These are phyloP conservation scores for Limnothrissa miodon DNA, from an alignment of 2,113 vertebrate species.

Conservation along the genomic window DNA sequence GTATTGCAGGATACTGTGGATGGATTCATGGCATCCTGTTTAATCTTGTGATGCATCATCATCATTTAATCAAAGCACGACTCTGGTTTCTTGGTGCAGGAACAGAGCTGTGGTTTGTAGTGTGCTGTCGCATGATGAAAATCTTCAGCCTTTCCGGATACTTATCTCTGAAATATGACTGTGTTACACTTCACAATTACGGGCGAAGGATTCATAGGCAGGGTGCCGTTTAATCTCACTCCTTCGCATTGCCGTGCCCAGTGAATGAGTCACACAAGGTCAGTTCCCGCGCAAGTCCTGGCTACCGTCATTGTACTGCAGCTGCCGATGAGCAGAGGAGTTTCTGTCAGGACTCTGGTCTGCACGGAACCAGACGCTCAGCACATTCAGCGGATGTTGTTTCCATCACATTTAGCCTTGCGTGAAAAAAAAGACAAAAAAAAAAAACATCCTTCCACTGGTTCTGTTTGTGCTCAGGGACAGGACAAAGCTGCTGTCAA, in stretches of 20 bases:
- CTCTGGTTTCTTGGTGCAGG: background rate
- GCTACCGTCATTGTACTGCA: background rate
- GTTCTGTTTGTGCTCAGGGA: background rate
- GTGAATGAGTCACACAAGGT: background rate
- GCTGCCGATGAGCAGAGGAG: background rate
- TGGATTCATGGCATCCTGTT: background rate
- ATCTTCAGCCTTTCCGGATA: background rate
- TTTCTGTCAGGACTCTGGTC: background rate
- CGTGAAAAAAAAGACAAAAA: background rate
- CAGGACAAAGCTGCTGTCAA: background rate
- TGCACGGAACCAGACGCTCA: background rate
- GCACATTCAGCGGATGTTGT: background rate
- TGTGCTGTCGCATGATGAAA: background rate
- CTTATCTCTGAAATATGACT: background rate
- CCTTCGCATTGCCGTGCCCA: background rate
- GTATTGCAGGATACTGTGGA: background rate
- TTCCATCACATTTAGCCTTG: background rate
- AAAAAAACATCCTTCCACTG: background rate
- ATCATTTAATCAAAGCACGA: background rate
- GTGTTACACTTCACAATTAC: background rate
- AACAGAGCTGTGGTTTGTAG: background rate
- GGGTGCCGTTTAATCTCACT: background rate
- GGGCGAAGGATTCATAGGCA: background rate
- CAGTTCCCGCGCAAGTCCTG: background rate
- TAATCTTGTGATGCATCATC: background rate